These are phyloP conservation scores for Cinclus mexicanus DNA, from an alignment of 2,113 vertebrate species.

Conservation along the genomic window DNA sequence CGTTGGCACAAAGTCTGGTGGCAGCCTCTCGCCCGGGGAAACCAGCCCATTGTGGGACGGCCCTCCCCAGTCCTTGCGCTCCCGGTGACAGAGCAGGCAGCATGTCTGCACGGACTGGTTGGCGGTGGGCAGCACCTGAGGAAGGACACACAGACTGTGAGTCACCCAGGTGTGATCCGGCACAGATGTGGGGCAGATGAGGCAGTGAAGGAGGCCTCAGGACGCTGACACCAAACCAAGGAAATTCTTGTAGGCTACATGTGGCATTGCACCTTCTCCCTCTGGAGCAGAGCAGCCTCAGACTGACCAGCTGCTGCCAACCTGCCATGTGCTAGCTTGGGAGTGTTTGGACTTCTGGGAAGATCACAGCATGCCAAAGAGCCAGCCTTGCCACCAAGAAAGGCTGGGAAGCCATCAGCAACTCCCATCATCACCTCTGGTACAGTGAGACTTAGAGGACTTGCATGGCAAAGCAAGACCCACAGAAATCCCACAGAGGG, in stretches of 20 bases:
- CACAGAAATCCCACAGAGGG: neutral
- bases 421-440: neutral
- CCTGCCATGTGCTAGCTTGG: neutral
- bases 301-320: conserved; percentile 13
- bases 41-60: conserved; percentile 88
- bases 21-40: conserved; percentile 87
- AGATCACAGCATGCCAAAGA: neutral
- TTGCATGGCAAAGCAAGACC: neutral
- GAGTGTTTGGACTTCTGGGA: neutral
- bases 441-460: neutral
- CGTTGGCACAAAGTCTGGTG: conserved; percentile 93
- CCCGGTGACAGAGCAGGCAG: conserved; percentile 95
- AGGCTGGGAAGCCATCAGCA: neutral
- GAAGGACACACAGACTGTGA: conserved; percentile 30
- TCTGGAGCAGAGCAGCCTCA: neutral
- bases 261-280: neutral
- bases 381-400: neutral
- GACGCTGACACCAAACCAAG: neutral
- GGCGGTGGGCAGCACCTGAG: conserved; percentile 73
- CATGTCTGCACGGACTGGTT: conserved; percentile 92
- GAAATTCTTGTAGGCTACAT: neutral
- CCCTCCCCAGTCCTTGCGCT: conserved; percentile 95
- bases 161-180: neutral
- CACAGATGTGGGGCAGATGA: neutral
- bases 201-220: neutral